Evolutionary conservation across 2,113 vertebrate genomes (phyloP).

Genomic region (Tetraodon nigroviridis): DNA sequence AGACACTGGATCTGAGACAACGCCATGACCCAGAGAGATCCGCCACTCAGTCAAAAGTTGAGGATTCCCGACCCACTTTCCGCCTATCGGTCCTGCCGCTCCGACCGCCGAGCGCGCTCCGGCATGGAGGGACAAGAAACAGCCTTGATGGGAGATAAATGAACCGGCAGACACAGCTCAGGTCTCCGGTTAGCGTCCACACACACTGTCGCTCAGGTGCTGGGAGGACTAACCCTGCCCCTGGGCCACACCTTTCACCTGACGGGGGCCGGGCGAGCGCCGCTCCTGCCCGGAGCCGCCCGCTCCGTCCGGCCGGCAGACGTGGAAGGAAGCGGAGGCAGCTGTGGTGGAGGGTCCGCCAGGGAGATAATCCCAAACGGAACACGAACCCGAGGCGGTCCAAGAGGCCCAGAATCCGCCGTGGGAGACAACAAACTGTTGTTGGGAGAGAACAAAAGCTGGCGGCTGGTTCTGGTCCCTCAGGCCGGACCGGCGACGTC

Average conservation of each 20-base stretch:
- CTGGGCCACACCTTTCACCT: conserved; percentile 63
- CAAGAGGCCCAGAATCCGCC: background rate
- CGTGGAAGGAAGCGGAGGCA: background rate
- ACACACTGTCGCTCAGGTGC: conserved; percentile 30
- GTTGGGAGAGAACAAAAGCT: background rate
- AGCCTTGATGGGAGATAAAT: background rate
- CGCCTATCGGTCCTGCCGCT: conserved; percentile 6
- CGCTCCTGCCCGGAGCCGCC: conserved; percentile 10
- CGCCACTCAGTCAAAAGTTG: conserved; percentile 1
- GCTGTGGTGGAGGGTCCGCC: conserved; percentile 10
- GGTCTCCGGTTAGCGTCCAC: conserved; percentile 12
- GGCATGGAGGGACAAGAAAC: background rate
- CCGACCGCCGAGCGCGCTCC: conserved; percentile 16
- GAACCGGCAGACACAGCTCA: conserved; percentile 2
- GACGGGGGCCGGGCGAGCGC: conserved; percentile 19
- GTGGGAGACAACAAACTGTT: no score
- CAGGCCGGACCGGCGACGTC: background rate
- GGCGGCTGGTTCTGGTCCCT: background rate
- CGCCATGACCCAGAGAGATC: conserved; percentile 72
- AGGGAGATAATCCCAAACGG: conserved; percentile 34
- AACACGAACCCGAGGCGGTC: background rate
- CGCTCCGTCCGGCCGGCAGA: background rate
- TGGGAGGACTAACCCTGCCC: conserved; percentile 18
- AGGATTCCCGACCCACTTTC: conserved; percentile 21
- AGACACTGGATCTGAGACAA: conserved; percentile 94